Conservation (phyloP, 2,888 invertebrate genomes). For the Graphium colonna region DNA sequence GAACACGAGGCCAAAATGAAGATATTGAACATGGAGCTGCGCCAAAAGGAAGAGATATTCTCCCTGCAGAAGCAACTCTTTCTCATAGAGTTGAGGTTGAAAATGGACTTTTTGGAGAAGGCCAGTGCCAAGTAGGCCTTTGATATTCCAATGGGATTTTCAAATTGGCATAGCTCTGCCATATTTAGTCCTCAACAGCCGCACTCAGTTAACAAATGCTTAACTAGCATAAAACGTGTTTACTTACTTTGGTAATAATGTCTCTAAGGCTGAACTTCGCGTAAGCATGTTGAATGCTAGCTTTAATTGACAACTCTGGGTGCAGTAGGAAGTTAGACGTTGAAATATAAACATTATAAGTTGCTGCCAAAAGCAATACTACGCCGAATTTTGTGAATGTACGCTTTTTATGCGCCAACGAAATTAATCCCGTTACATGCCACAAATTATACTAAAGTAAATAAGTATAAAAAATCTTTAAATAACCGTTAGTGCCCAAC, state of each 20-base stretch:
- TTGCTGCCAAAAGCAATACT: neutral
- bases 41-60: constrained; percentile 75
- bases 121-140: constrained; percentile 60
- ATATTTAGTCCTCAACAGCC: too few species aligned
- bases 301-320: too few species aligned
- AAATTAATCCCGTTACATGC: too few species aligned
- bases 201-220: too few species aligned
- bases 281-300: too few species aligned
- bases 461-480: neutral
- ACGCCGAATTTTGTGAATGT: neutral
- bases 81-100: constrained; percentile 67
- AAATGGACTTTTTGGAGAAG: constrained; percentile 77
- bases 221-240: too few species aligned
- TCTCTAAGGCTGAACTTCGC: too few species aligned
- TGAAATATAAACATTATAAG: too few species aligned
- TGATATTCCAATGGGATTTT: neutral
- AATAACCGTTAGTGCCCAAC: neutral
- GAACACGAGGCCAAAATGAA: constrained; percentile 78
- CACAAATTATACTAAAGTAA: neutral
- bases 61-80: constrained; percentile 74
- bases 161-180: neutral
- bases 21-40: constrained; percentile 69
- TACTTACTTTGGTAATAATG: too few species aligned
- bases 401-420: too few species aligned
- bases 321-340: too few species aligned